Conservation (phyloP, 2,797 vertebrate species). For the Spea hammondii region DNA sequence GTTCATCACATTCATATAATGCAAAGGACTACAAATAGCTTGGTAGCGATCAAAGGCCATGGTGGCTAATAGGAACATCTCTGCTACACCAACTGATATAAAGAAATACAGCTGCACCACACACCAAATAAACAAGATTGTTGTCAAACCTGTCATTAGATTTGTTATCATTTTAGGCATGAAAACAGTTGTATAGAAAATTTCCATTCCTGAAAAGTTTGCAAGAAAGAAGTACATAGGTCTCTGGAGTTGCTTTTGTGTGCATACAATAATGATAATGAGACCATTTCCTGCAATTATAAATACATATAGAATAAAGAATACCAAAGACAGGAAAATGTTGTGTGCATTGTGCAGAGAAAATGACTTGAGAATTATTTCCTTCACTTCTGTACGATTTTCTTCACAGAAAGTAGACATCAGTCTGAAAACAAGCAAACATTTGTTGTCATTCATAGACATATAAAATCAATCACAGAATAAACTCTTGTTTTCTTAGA, state of each 20-base stretch:
- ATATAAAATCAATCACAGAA: neutral
- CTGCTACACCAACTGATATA: slow-evolving; percentile 1
- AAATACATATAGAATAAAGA: slow-evolving; percentile 44
- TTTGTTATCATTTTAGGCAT: slow-evolving; percentile 44
- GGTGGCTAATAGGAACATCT: slow-evolving; percentile 13
- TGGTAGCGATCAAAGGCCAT: slow-evolving; percentile 22
- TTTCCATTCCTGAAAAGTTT: slow-evolving; percentile 41
- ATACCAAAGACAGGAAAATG: slow-evolving; percentile 44
- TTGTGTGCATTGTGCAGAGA: slow-evolving; percentile 26
- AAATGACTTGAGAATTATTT: slow-evolving; percentile 55
- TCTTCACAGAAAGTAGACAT: slow-evolving; percentile 11
- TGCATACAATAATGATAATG: slow-evolving; percentile 36
- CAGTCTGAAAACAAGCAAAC: neutral
- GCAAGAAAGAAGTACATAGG: slow-evolving; percentile 60
- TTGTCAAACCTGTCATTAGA: slow-evolving; percentile 42
- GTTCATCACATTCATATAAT: slow-evolving; percentile 11
- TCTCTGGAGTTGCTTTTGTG: slow-evolving; percentile 21
- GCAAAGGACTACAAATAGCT: slow-evolving; percentile 19
- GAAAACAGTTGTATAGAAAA: slow-evolving; percentile 51
- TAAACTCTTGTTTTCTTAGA: no score
- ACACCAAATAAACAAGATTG: slow-evolving; percentile 32
- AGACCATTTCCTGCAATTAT: slow-evolving; percentile 50
- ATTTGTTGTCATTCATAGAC: neutral
- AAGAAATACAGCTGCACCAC: slow-evolving; percentile 44
- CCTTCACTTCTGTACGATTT: neutral